Conservation (phyloP, 2,113 vertebrate species). For the Bos javanicus region DNA sequence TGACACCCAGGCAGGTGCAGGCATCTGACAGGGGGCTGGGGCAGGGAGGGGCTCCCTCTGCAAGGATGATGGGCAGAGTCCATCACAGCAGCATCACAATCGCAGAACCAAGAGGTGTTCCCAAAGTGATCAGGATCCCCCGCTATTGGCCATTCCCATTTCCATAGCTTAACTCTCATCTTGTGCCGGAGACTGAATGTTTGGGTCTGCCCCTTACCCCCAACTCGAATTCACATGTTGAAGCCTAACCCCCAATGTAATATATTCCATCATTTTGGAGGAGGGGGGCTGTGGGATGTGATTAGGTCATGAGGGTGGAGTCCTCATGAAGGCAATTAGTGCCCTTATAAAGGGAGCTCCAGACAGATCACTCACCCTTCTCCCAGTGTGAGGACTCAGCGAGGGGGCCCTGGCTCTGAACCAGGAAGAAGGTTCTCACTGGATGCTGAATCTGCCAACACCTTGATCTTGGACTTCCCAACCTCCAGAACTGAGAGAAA, state of each 20-base stretch:
- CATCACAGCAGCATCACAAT: background rate
- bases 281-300: background rate
- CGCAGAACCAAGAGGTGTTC: background rate
- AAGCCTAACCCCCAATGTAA: background rate
- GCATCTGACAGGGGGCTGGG: too few relatives aligned
- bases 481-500: background rate
- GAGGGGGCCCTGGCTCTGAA: background rate
- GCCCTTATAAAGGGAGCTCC: background rate
- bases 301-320: background rate
- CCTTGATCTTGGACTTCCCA: background rate
- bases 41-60: background rate
- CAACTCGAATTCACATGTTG: background rate
- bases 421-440: background rate
- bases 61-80: background rate
- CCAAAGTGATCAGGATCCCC: background rate
- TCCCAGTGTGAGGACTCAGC: background rate
- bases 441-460: background rate
- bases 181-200: background rate
- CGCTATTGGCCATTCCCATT: background rate
- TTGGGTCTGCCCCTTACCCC: background rate
- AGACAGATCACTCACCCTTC: background rate
- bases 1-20: background rate
- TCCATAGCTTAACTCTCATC: background rate
- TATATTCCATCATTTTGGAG: background rate
- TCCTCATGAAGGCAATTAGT: background rate